A percentile compares a stretch with the other conserved stretches of the same genome.
phyloP scores from a whole-genome alignment of 2,888 invertebrate genomes.

The Clanis bilineata region DNA sequence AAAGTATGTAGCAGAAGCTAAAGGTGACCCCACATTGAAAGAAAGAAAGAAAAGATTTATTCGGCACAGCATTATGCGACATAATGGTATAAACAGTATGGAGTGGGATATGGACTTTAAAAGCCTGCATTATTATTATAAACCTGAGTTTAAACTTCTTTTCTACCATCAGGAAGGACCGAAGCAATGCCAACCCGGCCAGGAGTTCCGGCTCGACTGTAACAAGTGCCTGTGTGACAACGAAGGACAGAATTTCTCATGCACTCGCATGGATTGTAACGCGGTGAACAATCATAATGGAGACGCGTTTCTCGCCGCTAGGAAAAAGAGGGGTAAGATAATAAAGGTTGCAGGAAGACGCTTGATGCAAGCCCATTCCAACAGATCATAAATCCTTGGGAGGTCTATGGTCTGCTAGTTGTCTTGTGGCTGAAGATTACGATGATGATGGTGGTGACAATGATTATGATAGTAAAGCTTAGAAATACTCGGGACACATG shows the following conservation, averaged over 20 bases:
- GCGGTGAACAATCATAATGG: constrained; percentile 51
- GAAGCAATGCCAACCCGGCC: constrained; percentile 67
- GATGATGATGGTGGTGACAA: no score
- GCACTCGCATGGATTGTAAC: constrained; percentile 73
- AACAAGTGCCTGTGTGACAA: constrained; percentile 75
- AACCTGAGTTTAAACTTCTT: neutral
- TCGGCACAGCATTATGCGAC: no score
- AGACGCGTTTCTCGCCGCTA: constrained; percentile 30
- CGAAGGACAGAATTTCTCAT: constrained; percentile 67
- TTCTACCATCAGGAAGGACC: constrained; percentile 48
- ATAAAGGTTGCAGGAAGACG: neutral
- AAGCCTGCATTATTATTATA: neutral
- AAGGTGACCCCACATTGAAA: no score
- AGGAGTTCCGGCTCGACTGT: constrained; percentile 74
- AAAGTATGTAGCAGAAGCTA: no score
- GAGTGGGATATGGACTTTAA: no score
- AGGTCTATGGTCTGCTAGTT: no score
- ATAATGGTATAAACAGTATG: no score
- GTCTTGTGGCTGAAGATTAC: no score
- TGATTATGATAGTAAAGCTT: no score
- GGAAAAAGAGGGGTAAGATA: constrained; percentile 58
- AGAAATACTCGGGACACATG: no score
- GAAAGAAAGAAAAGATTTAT: no score
- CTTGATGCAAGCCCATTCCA: neutral
- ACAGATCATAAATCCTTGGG: no score